Conservation (phyloP, 2,797 vertebrate species). For the Tauraco hartlaubi region DNA sequence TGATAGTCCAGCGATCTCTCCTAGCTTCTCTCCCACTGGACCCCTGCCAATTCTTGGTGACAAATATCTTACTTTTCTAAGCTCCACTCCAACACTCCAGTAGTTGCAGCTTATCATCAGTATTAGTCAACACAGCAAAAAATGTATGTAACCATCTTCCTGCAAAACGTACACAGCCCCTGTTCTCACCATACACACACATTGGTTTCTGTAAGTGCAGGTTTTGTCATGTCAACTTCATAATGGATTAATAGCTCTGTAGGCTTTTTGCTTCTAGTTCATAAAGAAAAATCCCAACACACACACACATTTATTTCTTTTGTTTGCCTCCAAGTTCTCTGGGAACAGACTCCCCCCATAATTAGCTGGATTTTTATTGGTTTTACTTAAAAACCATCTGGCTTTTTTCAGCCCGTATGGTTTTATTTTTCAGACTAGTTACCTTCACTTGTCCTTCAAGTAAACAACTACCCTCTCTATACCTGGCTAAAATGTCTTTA, state of each 20-base stretch:
- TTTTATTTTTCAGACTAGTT: not conserved
- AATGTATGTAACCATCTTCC: not conserved
- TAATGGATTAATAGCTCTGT: not conserved
- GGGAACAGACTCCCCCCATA: not conserved
- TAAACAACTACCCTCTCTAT: not conserved
- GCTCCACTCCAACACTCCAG: not conserved
- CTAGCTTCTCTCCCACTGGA: not conserved
- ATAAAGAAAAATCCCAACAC: not conserved
- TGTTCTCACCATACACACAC: not conserved
- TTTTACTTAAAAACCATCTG: not conserved
- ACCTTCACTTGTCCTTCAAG: not conserved
- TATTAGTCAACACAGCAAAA: not conserved
- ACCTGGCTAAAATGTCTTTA: not conserved
- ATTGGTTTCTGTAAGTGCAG: not conserved
- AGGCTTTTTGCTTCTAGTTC: not conserved
- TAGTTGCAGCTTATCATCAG: not conserved
- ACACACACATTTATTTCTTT: not conserved
- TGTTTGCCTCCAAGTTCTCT: not conserved
- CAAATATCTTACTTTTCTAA: not conserved
- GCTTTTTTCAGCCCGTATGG: not conserved
- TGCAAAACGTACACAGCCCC: not conserved
- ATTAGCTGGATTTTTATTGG: not conserved
- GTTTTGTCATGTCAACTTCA: not conserved
- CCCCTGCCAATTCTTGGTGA: not conserved
- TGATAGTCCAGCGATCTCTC: not conserved